Percentiles rank a stretch among this genome's conserved stretches.
phyloP scores from a whole-genome alignment of 2,113 vertebrate species.

The Festucalex cinctus region DNA sequence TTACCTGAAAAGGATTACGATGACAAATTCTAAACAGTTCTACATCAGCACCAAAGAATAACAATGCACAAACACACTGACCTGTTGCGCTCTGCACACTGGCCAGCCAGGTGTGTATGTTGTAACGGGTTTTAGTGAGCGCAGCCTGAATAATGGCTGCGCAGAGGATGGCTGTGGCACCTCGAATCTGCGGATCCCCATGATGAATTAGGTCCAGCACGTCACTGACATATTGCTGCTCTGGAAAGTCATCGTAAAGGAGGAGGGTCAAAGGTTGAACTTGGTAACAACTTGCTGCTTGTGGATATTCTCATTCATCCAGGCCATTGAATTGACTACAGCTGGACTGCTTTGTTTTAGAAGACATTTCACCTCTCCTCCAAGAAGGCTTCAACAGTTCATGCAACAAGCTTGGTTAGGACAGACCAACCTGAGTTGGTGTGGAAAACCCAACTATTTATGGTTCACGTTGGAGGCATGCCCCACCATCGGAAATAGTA shows the following conservation, averaged over 20 bases:
- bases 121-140: slow-evolving; percentile 85
- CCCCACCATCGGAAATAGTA: too few species aligned
- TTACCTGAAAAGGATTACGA: slow-evolving; percentile 72
- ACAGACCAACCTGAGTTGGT: too few species aligned
- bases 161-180: slow-evolving; percentile 89
- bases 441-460: too few species aligned
- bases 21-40: neutral
- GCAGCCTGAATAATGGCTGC: slow-evolving; percentile 85
- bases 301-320: too few species aligned
- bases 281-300: neutral
- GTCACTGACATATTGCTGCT: slow-evolving; percentile 91
- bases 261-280: neutral
- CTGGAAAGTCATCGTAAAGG: slow-evolving; percentile 64
- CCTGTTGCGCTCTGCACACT: slow-evolving; percentile 79
- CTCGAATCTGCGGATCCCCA: slow-evolving; percentile 93
- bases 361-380: too few species aligned
- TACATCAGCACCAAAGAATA: neutral
- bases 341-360: too few species aligned
- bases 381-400: too few species aligned
- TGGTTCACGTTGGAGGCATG: too few species aligned
- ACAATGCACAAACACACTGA: slow-evolving; percentile 42
- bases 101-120: slow-evolving; percentile 82
- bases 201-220: slow-evolving; percentile 84
- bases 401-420: too few species aligned
- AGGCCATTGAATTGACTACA: too few species aligned